Evolutionary conservation across 2,888 invertebrate genomes (phyloP).

Genomic region (Chelonus formosanus): DNA sequence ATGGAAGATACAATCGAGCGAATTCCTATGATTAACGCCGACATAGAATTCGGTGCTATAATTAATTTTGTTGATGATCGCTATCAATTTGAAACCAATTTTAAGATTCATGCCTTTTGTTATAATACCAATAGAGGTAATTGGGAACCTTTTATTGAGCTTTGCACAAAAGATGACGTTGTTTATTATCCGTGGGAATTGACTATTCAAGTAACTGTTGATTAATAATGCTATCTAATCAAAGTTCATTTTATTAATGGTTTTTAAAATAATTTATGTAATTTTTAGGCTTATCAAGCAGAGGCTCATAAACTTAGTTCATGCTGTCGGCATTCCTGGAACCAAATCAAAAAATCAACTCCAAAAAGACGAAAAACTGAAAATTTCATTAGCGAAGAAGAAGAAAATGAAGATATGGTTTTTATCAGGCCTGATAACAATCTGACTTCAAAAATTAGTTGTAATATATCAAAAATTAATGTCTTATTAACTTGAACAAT

Average conservation of each 20-base stretch:
- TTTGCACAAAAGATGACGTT: constrained; percentile 72
- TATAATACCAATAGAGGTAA: constrained; percentile 75
- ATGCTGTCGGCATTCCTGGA: constrained; percentile 48
- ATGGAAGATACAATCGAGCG: constrained; percentile 56
- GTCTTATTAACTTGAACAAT: no score
- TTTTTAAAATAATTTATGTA: constrained; percentile 2
- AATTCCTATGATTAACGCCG: constrained; percentile 54
- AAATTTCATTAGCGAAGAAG: constrained; percentile 67
- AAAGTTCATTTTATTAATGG: constrained; percentile 13
- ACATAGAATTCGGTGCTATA: constrained; percentile 48
- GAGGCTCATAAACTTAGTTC: constrained; percentile 69
- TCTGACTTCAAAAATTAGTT: constrained; percentile 47
- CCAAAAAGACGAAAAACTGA: constrained; percentile 66
- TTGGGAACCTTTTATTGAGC: constrained; percentile 89
- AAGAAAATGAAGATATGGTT: constrained; percentile 72
- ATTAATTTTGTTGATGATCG: constrained; percentile 52
- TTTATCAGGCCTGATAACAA: constrained; percentile 65
- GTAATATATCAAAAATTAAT: constrained; percentile 40
- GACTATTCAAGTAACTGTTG: constrained; percentile 67
- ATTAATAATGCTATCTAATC: constrained; percentile 2
- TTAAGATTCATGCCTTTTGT: constrained; percentile 69
- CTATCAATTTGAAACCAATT: constrained; percentile 54
- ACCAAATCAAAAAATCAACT: constrained; percentile 50
- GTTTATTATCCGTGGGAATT: constrained; percentile 77
- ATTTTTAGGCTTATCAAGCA: constrained; percentile 64